Evolutionary conservation across 92 coral and sea anemone species (phyloP).

Genomic region (Chrysogorgia sp.): DNA sequence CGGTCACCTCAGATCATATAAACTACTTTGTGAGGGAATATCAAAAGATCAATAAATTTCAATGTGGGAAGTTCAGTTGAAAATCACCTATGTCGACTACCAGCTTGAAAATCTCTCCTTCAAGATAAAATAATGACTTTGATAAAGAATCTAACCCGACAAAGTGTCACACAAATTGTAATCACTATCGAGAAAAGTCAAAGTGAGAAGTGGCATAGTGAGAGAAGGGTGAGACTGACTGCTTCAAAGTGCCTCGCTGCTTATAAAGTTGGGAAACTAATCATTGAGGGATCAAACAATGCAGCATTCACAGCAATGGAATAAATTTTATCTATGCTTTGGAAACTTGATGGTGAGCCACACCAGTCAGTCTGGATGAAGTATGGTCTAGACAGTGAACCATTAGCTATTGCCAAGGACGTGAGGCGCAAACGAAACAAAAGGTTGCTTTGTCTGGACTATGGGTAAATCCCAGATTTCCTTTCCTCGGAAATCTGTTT

Average conservation of each 20-base stretch:
- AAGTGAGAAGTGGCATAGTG: slow-evolving; percentile 50
- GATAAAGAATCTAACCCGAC: too few species aligned
- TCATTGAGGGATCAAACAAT: too few species aligned
- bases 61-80: background rate
- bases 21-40: background rate
- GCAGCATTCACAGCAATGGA: too few species aligned
- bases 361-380: too few species aligned
- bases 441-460: too few species aligned
- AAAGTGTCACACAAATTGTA: too few species aligned
- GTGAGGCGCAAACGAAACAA: too few species aligned
- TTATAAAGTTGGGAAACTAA: slow-evolving; percentile 30
- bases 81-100: background rate
- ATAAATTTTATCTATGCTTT: too few species aligned
- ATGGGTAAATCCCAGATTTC: slow-evolving; percentile 47
- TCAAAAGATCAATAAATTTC: background rate
- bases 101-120: background rate
- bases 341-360: too few species aligned
- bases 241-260: slow-evolving; percentile 57
- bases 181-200: too few species aligned
- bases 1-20: slow-evolving; percentile 25
- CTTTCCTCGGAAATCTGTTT: slow-evolving; percentile 51
- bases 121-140: background rate
- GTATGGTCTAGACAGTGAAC: slow-evolving; percentile 44
- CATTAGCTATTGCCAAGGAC: too few species aligned
- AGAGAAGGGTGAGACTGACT: slow-evolving; percentile 46